Percentiles rank a stretch among this genome's conserved stretches.
Evolutionary conservation across 2,113 vertebrate genomes (phyloP).

Genomic region (Vireo altiloquus): DNA sequence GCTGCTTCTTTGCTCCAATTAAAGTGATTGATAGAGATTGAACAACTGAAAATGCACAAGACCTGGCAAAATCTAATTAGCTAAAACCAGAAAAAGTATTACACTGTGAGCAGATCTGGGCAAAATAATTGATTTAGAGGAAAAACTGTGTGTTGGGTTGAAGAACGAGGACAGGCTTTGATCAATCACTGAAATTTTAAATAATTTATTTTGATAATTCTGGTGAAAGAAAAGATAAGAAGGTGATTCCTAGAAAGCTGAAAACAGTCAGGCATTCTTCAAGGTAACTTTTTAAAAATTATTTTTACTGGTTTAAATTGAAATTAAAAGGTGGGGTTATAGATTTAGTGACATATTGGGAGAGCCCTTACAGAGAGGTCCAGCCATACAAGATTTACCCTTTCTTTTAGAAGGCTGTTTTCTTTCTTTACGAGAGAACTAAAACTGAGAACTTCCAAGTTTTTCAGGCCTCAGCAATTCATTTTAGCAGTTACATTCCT

Average conservation of each 20-base stretch:
- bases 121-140: conserved; percentile 17
- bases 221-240: not conserved
- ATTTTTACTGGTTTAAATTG: not conserved
- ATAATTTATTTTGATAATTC: not conserved
- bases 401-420: not conserved
- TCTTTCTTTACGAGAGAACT: not conserved
- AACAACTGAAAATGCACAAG: conserved; percentile 16
- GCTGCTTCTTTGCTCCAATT: conserved; percentile 10
- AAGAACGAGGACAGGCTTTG: not conserved
- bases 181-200: not conserved
- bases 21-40: conserved; percentile 32
- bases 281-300: rapidly evolving
- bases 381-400: rapidly evolving
- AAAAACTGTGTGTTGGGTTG: not conserved
- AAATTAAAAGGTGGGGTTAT: not conserved
- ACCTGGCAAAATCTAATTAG: conserved; percentile 23
- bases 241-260: not conserved
- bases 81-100: conserved; percentile 12
- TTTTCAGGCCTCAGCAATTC: not conserved
- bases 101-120: not conserved
- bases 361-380: not conserved
- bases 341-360: not conserved
- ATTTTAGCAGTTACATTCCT: not conserved
- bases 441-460: not conserved
- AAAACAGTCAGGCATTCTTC: not conserved